A percentile compares a stretch with the other conserved stretches of the same genome.
Evolutionary conservation across 2,888 invertebrate genomes (phyloP).

Genomic region (Rhaphigaster nebulosa): DNA sequence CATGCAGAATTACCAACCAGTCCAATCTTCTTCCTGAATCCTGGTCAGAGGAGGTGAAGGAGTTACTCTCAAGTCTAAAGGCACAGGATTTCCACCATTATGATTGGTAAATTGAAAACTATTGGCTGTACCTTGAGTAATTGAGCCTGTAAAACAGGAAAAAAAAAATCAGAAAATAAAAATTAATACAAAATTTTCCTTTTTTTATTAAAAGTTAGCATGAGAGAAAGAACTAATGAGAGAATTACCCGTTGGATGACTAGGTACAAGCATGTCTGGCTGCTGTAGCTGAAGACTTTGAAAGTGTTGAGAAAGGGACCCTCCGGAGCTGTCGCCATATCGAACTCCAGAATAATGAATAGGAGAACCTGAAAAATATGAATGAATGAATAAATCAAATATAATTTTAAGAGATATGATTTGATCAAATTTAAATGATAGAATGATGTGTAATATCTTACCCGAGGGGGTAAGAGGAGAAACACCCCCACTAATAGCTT

Average conservation of each 20-base stretch:
- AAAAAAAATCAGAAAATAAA: not conserved
- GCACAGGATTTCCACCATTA: slow-evolving; percentile 62
- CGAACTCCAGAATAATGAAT: slow-evolving; percentile 71
- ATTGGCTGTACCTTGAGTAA: slow-evolving; percentile 65
- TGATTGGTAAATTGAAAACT: slow-evolving; percentile 60
- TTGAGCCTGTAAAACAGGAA: slow-evolving; percentile 62
- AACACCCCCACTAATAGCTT: slow-evolving; percentile 65
- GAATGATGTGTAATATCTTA: slow-evolving; percentile 1
- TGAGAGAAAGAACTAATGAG: too few species aligned
- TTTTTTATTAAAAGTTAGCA: too few species aligned
- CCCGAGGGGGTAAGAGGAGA: slow-evolving; percentile 66
- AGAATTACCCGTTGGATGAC: slow-evolving; percentile 38
- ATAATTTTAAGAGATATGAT: not conserved
- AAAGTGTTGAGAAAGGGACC: slow-evolving; percentile 69
- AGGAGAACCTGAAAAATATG: slow-evolving; percentile 73
- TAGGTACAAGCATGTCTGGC: slow-evolving; percentile 61
- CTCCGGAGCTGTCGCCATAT: slow-evolving; percentile 62
- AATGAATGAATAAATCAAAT: not conserved
- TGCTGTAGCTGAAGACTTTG: slow-evolving; percentile 69
- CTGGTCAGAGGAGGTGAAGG: slow-evolving; percentile 66
- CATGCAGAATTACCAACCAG: slow-evolving; percentile 60
- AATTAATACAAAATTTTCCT: not conserved
- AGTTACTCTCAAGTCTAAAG: slow-evolving; percentile 65
- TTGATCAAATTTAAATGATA: not conserved
- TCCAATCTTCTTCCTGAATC: slow-evolving; percentile 66